A percentile compares a stretch with the other conserved stretches of the same genome.
Evolutionary conservation across 2,888 invertebrate species (phyloP).

Genomic region (Cryptocephalus primarius): DNA sequence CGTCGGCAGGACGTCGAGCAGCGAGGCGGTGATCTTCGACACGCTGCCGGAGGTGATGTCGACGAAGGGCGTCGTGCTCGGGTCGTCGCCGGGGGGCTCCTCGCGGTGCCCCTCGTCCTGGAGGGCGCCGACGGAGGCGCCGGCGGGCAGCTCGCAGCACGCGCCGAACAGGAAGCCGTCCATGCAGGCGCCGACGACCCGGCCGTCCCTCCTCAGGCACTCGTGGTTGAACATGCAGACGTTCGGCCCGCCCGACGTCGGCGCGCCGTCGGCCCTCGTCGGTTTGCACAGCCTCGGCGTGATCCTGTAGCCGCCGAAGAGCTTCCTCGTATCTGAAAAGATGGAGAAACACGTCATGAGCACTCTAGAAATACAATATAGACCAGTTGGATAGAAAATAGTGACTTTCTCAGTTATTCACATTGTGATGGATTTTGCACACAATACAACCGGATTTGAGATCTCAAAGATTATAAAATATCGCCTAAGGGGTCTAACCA

Average conservation of each 20-base stretch:
- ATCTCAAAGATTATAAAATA: too few species aligned
- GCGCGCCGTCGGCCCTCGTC: constrained; percentile 48
- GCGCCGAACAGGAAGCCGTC: constrained; percentile 88
- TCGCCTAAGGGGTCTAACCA: too few species aligned
- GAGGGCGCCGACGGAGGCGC: constrained; percentile 17
- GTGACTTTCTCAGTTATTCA: too few species aligned
- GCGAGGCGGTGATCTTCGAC: constrained; percentile 44
- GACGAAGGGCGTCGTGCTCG: constrained; percentile 22
- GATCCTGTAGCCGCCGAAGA: constrained; percentile 80
- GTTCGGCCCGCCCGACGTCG: constrained; percentile 47
- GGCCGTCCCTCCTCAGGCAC: constrained; percentile 66
- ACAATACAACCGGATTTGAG: too few species aligned
- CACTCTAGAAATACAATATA: constrained; percentile 8
- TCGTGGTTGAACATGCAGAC: constrained; percentile 93
- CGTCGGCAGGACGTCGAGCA: constrained; percentile 36
- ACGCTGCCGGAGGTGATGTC: constrained; percentile 48
- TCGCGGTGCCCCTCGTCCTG: constrained; percentile 11
- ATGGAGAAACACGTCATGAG: too few species aligned
- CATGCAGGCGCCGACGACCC: constrained; percentile 83
- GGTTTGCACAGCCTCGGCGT: constrained; percentile 72
- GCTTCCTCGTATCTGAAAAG: constrained; percentile 49
- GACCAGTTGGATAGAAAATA: too few species aligned
- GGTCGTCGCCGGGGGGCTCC: constrained; percentile 13
- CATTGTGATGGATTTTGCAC: too few species aligned
- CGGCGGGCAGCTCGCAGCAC: constrained; percentile 66